These are phyloP conservation scores for Belonocnema kinseyi DNA, from an alignment of 1,140 invertebrate species.

Conservation along the genomic window DNA sequence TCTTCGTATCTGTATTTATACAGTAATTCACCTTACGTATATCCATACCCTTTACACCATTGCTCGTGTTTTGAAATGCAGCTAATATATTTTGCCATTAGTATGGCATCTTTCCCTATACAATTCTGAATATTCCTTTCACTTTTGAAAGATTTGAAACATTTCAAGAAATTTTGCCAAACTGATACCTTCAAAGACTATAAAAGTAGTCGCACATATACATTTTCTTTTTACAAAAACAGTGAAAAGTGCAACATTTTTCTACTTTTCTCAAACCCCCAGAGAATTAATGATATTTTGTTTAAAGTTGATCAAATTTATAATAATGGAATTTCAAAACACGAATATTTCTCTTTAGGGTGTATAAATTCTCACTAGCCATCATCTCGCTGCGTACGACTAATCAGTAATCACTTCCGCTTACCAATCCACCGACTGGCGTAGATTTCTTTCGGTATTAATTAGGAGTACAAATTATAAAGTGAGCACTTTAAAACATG, in stretches of 20 bases:
- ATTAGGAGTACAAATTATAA: slow-evolving; percentile 4
- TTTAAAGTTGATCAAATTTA: no score
- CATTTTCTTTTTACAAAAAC: background rate
- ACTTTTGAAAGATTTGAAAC: no score
- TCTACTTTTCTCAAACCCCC: background rate
- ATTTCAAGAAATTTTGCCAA: no score
- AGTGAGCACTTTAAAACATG: slow-evolving; percentile 1
- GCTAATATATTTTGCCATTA: background rate
- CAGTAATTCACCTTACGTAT: slow-evolving; percentile 14
- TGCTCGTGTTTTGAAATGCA: background rate
- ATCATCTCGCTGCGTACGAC: slow-evolving; percentile 1
- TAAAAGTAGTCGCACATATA: no score
- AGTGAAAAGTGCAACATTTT: background rate
- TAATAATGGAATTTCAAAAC: slow-evolving; percentile 1
- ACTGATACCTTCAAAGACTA: no score
- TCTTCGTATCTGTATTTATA: background rate
- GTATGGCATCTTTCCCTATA: no score
- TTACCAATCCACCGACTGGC: background rate
- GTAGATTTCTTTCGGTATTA: slow-evolving; percentile 3
- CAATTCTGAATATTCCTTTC: no score
- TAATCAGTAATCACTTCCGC: slow-evolving; percentile 4
- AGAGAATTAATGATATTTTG: background rate
- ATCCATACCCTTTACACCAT: background rate
- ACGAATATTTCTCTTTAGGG: background rate
- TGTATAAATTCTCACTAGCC: slow-evolving; percentile 5